phyloP scores from a whole-genome alignment of 2,888 invertebrate genomes.

The Emmelina monodactyla region DNA sequence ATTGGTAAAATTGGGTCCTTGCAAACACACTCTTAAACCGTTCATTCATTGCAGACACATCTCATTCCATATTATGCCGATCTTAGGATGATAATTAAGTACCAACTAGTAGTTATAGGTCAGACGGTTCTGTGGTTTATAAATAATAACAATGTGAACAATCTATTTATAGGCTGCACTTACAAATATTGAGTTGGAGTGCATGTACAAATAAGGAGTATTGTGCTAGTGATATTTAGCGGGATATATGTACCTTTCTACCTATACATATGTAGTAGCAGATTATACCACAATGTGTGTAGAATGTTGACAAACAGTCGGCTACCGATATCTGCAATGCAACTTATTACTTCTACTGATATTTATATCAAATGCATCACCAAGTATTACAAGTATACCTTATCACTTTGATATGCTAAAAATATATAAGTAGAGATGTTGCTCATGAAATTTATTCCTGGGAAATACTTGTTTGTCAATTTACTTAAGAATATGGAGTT shows the following conservation, averaged over 20 bases:
- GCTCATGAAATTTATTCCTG: constrained; percentile 27
- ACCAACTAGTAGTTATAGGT: not conserved
- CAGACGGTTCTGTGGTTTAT: constrained; percentile 1
- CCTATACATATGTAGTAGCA: not conserved
- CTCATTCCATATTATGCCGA: too few relatives aligned
- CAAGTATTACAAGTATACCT: constrained; percentile 17
- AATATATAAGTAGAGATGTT: constrained; percentile 34
- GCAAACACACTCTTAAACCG: too few relatives aligned
- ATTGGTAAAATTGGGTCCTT: constrained; percentile 26
- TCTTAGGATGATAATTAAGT: too few relatives aligned
- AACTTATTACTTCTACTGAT: constrained; percentile 31
- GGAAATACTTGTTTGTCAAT: too few relatives aligned
- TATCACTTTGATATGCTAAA: constrained; percentile 53
- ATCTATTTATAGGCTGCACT: too few relatives aligned
- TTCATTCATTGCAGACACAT: too few relatives aligned
- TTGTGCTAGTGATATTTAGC: too few relatives aligned
- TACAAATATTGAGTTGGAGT: too few relatives aligned
- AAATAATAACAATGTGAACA: not conserved
- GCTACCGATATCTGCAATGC: constrained; percentile 22
- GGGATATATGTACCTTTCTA: too few relatives aligned
- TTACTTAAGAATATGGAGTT: too few relatives aligned
- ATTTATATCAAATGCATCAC: constrained; percentile 13
- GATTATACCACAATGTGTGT: not conserved
- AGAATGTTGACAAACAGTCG: constrained; percentile 14
- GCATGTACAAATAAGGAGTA: too few relatives aligned